Evolutionary conservation across 2,888 invertebrate genomes (phyloP).

Genomic region (Bruchidius siliquastri): DNA sequence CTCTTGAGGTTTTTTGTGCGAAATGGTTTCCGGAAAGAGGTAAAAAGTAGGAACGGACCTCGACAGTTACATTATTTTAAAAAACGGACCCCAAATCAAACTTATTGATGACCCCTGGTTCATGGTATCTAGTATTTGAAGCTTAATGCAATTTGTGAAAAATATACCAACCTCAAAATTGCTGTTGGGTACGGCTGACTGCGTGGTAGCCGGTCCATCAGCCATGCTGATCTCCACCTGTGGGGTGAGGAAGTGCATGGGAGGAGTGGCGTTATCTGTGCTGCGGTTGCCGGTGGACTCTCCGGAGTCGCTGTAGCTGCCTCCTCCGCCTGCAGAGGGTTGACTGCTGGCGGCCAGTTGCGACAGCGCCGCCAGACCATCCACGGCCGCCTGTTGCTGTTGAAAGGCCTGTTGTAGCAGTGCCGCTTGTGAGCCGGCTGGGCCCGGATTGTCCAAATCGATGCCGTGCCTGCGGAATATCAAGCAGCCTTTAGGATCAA

Average conservation of each 20-base stretch:
- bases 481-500: not conserved
- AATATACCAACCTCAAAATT: not conserved
- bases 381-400: constrained; percentile 33
- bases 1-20: too few relatives aligned
- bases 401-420: constrained; percentile 60
- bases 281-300: constrained; percentile 72
- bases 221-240: constrained; percentile 89
- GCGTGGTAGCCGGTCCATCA: constrained; percentile 61
- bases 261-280: constrained; percentile 82
- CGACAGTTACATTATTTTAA: too few relatives aligned
- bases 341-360: constrained; percentile 61
- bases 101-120: too few relatives aligned
- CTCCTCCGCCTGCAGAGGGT: constrained; percentile 56
- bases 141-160: too few relatives aligned
- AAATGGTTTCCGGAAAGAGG: too few relatives aligned
- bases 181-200: not conserved
- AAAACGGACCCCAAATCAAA: too few relatives aligned
- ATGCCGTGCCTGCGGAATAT: constrained; percentile 68
- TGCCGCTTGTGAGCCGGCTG: constrained; percentile 72
- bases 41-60: too few relatives aligned
- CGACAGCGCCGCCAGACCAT: constrained; percentile 51
- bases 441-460: constrained; percentile 84
- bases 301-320: constrained; percentile 79
- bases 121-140: too few relatives aligned
- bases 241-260: constrained; percentile 87